Evolutionary conservation across 2,888 invertebrate genomes (phyloP).

Genomic region (Atrina japonica): DNA sequence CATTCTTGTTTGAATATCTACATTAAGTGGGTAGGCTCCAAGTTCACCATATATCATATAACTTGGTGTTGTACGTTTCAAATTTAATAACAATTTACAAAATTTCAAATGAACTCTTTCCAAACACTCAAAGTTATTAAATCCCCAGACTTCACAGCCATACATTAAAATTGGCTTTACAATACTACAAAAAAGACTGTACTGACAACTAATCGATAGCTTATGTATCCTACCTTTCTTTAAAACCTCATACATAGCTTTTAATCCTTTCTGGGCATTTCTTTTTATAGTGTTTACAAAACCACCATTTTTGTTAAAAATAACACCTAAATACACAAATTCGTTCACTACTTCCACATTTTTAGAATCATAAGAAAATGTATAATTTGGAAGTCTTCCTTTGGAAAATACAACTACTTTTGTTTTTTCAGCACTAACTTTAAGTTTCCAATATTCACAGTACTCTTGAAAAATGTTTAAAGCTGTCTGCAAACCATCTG

Average conservation of each 20-base stretch:
- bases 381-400: neutral
- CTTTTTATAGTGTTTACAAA: slow-evolving; percentile 27
- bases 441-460: slow-evolving; percentile 39
- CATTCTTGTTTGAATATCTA: slow-evolving; percentile 19
- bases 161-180: slow-evolving; percentile 29
- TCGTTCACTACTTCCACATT: slow-evolving; percentile 16
- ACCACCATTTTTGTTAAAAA: slow-evolving; percentile 30
- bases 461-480: slow-evolving; percentile 37
- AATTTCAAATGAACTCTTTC: slow-evolving; percentile 18
- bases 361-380: neutral
- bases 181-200: slow-evolving; percentile 7
- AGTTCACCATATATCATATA: slow-evolving; percentile 16
- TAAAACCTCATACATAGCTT: no score
- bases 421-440: slow-evolving; percentile 16
- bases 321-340: slow-evolving; percentile 26
- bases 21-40: neutral
- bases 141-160: slow-evolving; percentile 38
- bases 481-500: slow-evolving; percentile 26
- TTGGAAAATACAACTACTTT: slow-evolving; percentile 8
- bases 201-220: slow-evolving; percentile 6
- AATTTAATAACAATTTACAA: slow-evolving; percentile 3
- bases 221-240: slow-evolving; percentile 35
- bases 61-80: slow-evolving; percentile 20
- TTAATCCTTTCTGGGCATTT: no score
- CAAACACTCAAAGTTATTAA: slow-evolving; percentile 32